A percentile compares a stretch with the other conserved stretches of the same genome.
Conservation (phyloP, 2,888 invertebrate genomes). For the Chromoteleia sp. region DNA sequence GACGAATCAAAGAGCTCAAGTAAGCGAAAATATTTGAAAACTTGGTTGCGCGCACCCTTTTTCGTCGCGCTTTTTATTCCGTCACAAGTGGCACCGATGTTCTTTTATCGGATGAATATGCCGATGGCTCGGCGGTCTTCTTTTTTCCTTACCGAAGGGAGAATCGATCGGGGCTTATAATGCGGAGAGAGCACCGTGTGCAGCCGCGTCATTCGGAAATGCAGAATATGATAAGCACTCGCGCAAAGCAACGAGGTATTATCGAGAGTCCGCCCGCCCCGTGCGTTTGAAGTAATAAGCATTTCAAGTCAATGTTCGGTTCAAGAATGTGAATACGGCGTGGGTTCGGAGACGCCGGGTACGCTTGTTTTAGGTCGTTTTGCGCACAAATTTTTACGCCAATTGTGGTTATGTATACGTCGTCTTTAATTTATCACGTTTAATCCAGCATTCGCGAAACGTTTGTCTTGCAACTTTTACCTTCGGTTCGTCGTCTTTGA, state of each 20-base stretch:
- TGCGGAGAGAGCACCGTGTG: slow-evolving; percentile 12
- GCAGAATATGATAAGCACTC: slow-evolving; percentile 45
- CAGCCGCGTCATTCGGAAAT: slow-evolving; percentile 26
- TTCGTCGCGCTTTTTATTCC: slow-evolving; percentile 43
- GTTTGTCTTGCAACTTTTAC: no score
- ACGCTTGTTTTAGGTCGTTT: slow-evolving; percentile 4
- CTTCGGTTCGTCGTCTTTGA: no score
- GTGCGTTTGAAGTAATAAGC: slow-evolving; percentile 42
- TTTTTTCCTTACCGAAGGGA: slow-evolving; percentile 26
- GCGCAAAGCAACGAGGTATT: slow-evolving; percentile 33
- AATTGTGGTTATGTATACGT: no score
- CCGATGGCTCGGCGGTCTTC: slow-evolving; percentile 43
- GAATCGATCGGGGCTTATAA: slow-evolving; percentile 50
- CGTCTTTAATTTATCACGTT: no score
- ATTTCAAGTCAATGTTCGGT: slow-evolving; percentile 27
- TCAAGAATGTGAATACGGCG: not conserved
- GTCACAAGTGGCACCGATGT: slow-evolving; percentile 52
- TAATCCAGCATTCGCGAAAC: no score
- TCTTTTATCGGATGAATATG: slow-evolving; percentile 61
- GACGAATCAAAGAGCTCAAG: slow-evolving; percentile 61
- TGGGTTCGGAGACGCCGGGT: not conserved
- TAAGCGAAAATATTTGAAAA: slow-evolving; percentile 65
- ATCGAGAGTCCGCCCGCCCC: slow-evolving; percentile 20
- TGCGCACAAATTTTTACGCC: no score
- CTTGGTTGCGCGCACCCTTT: slow-evolving; percentile 33